A percentile compares a stretch with the other conserved stretches of the same genome.
Evolutionary conservation across 2,797 vertebrate species (phyloP).

Genomic region (Rachycentron canadum): DNA sequence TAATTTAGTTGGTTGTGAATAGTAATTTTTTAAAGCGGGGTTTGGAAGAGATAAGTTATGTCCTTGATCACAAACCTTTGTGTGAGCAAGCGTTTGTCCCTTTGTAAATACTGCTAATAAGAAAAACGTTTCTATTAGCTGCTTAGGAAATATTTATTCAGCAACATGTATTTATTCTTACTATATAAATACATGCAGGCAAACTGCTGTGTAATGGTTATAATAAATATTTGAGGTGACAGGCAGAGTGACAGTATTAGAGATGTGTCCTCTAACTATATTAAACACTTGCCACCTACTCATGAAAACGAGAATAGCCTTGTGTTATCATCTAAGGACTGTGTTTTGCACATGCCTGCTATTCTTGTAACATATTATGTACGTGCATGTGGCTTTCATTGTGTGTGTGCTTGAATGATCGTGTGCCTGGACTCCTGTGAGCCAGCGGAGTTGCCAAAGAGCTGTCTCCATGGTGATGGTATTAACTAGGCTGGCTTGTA

Average conservation of each 20-base stretch:
- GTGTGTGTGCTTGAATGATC: conserved; percentile 68
- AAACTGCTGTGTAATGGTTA: conserved; percentile 36
- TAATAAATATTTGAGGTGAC: conserved; percentile 23
- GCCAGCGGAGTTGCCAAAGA: conserved; percentile 75
- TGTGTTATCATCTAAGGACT: conserved; percentile 59
- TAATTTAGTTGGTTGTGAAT: neutral
- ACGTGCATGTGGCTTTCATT: conserved; percentile 58
- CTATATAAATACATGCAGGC: neutral
- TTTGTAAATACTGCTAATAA: neutral
- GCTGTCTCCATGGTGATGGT: conserved; percentile 85
- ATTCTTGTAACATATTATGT: conserved; percentile 66
- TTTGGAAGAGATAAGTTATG: conserved; percentile 2
- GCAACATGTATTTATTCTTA: neutral
- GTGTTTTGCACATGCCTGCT: conserved; percentile 64
- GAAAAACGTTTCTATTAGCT: neutral
- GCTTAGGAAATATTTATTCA: neutral
- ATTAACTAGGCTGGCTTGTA: conserved; percentile 79
- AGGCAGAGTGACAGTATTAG: conserved; percentile 30
- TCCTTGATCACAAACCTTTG: neutral
- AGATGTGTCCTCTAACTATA: conserved; percentile 37
- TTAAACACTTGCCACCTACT: conserved; percentile 63
- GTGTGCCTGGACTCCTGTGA: conserved; percentile 75
- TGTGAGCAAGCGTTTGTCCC: neutral
- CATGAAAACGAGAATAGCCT: conserved; percentile 64
- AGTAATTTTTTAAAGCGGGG: neutral